Evolutionary conservation across 2,888 invertebrate genomes (phyloP), one percentile per base, ranked within the genome.

Genomic region (Notodonta dromedarius): DNA sequence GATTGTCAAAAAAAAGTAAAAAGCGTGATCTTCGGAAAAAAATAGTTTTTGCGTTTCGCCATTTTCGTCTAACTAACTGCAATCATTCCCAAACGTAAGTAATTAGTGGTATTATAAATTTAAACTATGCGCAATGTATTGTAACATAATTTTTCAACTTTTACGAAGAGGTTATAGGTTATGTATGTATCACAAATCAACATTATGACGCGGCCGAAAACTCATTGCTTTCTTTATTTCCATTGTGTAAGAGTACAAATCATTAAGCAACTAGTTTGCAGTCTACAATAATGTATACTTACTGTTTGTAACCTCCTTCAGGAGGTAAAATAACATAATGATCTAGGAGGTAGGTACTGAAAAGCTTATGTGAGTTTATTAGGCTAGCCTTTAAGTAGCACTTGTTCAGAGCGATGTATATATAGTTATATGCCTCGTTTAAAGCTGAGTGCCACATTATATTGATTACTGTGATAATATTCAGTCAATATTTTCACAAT

Each of bases 331-430:
- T 24, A 24, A 2, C 24, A 24, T 24, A 24, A 24, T 24, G 24
- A 24, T 24, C 24, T 24, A 24, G 24, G 24, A 24, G 2, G 24
- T 24, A 24, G 24, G 24, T 24, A 24, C 24, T 24, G 24, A 24
- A 24, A 1, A 24, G 24, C 24, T 24, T 2, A 24, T 24, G 24
- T 24, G 24, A 24, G 13, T 5, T 42, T 42, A 4, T 11, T 42
- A 11, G 9, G 42, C 12, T 11, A 42, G 42, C 11, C 12, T 12
- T 42, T 40, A n/a, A n/a, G 40, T 46, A 55, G 90, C 90, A 90
- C 83, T 84, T 70, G 75, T 85, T 90, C 89, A 90, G 90, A 87
- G 77, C 89, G 80, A 75, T 73, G 79, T 77, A 85, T 78, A 67
- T 59, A 50, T 60, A 88, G 84, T 56, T 62, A 73, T 59, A 65